Conservation (phyloP, 2,888 invertebrate species). For the Salpingus planirostris region DNA sequence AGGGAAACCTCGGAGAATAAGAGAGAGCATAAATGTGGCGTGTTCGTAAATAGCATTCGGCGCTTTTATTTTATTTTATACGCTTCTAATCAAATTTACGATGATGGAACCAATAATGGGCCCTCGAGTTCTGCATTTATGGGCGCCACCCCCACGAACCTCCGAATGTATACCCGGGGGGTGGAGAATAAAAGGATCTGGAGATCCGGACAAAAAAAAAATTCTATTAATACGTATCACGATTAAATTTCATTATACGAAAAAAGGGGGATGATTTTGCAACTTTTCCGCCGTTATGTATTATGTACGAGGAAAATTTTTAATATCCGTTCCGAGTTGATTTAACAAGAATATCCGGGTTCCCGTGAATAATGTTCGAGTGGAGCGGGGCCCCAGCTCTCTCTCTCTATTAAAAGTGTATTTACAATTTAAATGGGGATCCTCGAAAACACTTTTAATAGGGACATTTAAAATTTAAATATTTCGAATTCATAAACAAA, state of each 20-base stretch:
- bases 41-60: neutral
- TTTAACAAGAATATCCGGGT: conserved; percentile 2
- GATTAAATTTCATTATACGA: no score
- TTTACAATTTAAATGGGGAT: conserved; percentile 12
- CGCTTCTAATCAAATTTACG: neutral
- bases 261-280: neutral
- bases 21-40: no score
- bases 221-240: no score
- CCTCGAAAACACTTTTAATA: conserved; percentile 13
- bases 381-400: no score
- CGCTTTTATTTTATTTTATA: neutral
- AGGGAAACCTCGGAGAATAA: no score
- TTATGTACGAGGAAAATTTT: conserved; percentile 5
- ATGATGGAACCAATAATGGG: neutral
- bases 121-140: neutral
- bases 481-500: conserved; percentile 13
- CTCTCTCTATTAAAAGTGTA: no score
- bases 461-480: conserved; percentile 14
- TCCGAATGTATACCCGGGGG: no score
- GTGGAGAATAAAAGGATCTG: no score
- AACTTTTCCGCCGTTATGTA: neutral
- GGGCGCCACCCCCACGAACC: no score
- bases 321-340: conserved; percentile 10
- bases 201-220: no score
- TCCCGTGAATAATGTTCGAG: no score